Evolutionary conservation across 1,140 invertebrate species (phyloP).

Genomic region (Calosoma granatense): DNA sequence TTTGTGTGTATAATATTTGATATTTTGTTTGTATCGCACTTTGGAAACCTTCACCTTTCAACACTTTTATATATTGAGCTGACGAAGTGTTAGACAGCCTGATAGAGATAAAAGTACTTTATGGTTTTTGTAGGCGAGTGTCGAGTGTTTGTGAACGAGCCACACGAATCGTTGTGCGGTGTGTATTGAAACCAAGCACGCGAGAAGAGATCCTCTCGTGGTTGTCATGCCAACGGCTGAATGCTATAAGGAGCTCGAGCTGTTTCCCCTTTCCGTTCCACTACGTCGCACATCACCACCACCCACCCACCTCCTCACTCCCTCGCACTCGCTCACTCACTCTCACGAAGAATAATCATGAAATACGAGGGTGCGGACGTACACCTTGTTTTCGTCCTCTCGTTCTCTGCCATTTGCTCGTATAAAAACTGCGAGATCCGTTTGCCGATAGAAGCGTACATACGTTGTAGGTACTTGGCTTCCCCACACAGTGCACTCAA

Average conservation of each 20-base stretch:
- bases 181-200: slow-evolving; percentile 16
- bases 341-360: slow-evolving; percentile 23
- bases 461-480: too few species aligned
- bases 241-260: slow-evolving; percentile 16
- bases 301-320: neutral
- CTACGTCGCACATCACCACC: neutral
- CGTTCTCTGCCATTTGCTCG: neutral
- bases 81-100: too few species aligned
- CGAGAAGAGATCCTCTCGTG: slow-evolving; percentile 17
- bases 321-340: slow-evolving; percentile 18
- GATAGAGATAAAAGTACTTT: too few species aligned
- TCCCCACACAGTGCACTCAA: too few species aligned
- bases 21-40: too few species aligned
- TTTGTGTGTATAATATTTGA: too few species aligned
- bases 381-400: slow-evolving; percentile 16
- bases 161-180: neutral
- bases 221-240: slow-evolving; percentile 23
- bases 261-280: neutral
- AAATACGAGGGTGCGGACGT: slow-evolving; percentile 21
- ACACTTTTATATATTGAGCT: too few species aligned
- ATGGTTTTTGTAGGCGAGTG: neutral
- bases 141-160: too few species aligned
- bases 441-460: slow-evolving; percentile 17
- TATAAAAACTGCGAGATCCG: slow-evolving; percentile 17
- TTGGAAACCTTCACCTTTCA: too few species aligned